These are phyloP conservation scores for Parazoanthus atlanticus DNA, from an alignment of 92 coral and sea anemone species.

Conservation along the genomic window DNA sequence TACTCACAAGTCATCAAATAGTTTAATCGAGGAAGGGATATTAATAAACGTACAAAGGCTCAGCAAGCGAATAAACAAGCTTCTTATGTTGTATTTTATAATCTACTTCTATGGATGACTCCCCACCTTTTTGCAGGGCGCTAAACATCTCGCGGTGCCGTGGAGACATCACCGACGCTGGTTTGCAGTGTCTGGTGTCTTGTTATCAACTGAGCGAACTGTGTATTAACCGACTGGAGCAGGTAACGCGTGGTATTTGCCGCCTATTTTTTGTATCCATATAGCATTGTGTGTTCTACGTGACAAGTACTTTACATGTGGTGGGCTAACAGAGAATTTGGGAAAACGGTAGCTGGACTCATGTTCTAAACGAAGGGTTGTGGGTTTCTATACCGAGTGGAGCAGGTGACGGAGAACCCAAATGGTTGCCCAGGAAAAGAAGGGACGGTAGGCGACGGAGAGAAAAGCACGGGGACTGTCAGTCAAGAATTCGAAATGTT, in stretches of 20 bases:
- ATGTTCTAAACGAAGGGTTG: no score
- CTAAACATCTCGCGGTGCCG: conserved; percentile 82
- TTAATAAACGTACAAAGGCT: background rate
- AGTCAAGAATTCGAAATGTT: no score
- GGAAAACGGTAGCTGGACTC: no score
- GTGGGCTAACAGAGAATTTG: no score
- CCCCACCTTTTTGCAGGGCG: conserved; percentile 47
- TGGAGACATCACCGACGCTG: conserved; percentile 81
- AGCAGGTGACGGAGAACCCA: no score
- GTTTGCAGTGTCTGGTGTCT: conserved; percentile 73
- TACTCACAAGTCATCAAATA: no score
- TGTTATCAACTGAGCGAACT: conserved; percentile 80
- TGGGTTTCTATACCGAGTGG: no score
- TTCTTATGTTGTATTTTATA: background rate
- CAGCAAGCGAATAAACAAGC: background rate
- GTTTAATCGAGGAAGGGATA: no score
- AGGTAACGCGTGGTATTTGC: conserved; percentile 54
- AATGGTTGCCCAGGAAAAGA: no score
- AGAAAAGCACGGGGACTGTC: no score
- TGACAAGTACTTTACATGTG: no score
- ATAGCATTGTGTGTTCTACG: background rate
- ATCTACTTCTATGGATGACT: background rate
- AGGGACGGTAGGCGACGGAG: no score
- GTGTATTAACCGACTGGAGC: conserved; percentile 70
- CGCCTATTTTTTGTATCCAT: background rate